Evolutionary conservation across 1,140 invertebrate species (phyloP), one percentile per base, ranked within the genome.

Genomic region (Metopolophium dirhodum): DNA sequence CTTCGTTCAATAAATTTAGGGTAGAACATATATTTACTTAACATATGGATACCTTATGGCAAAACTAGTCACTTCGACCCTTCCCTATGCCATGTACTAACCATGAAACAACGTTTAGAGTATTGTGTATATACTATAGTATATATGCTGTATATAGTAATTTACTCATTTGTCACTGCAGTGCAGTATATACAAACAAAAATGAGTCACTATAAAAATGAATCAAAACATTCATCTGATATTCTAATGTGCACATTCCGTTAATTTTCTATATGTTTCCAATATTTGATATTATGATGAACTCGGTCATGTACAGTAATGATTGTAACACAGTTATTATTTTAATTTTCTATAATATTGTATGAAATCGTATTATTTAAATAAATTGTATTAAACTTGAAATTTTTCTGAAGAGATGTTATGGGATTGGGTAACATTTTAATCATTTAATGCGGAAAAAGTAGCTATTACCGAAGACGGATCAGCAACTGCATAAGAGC

Each of bases 21-120:
- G 61, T 77, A 77, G 61, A n/a, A n/a, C 30, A n/a, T 77, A 54
- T 77, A 54, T 77, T 77, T 77, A n/a, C 61, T 77, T n/a, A n/a
- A 20, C 61, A 77, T n/a, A 77, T 68, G 14, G 61, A 68, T 54
- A 54, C 51, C 51, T 54, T 54, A 54, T 54, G 51, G 51, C 51
- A 77, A 77, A 77, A n/a, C 61, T 18, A 77, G 30, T 77, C 61
- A 30, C 30, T 61, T 11, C 26, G 30, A 14, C 57, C 57, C 26
- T 77, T 6, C 30, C 2, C 61, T n/a, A 77, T 14, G n/a, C n/a
- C 14, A 77, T 30, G 9, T 30, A 61, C 26, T 14, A 61, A 30
- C 57, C n/a, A 68, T 68, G 14, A 68, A 68, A 68, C 30, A 68
- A n/a, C 30, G 30, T 68, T 35, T 1, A 77, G 30, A 61, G 57